Conservation (phyloP, 1,140 invertebrate species). For the Pseudomyrmex flavicornis region DNA sequence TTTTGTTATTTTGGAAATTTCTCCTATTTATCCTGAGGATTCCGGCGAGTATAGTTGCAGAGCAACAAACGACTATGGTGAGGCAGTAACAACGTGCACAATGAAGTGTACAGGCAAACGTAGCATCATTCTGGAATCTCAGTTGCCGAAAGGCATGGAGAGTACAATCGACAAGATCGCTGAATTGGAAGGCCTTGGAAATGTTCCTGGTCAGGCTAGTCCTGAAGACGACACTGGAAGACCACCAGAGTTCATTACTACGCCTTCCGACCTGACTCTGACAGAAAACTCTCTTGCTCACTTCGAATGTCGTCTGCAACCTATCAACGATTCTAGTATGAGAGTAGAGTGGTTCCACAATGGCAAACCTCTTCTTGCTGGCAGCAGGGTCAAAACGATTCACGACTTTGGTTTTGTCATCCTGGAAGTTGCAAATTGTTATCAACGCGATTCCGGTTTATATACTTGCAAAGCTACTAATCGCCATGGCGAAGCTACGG, state of each 20-base stretch:
- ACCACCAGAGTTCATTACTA: conserved; percentile 96
- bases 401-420: conserved; percentile 98
- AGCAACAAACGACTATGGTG: conserved; percentile 95
- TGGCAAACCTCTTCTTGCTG: conserved; percentile 94
- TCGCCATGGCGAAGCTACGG: conserved; percentile 94
- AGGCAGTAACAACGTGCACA: conserved; percentile 96
- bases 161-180: conserved; percentile 97
- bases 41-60: conserved; percentile 97
- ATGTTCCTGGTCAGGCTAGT: conserved; percentile 86
- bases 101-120: conserved; percentile 96
- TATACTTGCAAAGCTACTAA: conserved; percentile 97
- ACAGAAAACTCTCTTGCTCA: conserved; percentile 96
- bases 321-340: conserved; percentile 97
- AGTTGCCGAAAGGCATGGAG: conserved; percentile 96
- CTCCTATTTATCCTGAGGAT: conserved; percentile 97
- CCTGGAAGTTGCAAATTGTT: conserved; percentile 94
- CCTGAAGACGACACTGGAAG: conserved; percentile 94
- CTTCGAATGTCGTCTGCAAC: conserved; percentile 95
- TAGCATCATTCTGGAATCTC: conserved; percentile 96
- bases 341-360: conserved; percentile 98
- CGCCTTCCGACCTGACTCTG: conserved; percentile 93
- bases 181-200: conserved; percentile 94
- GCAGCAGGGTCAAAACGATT: conserved; percentile 95
- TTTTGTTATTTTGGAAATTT: conserved; percentile 97
- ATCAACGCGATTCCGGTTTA: conserved; percentile 94